These are phyloP conservation scores for Philaenus spumarius DNA, from an alignment of 1,140 invertebrate genomes.

Conservation along the genomic window DNA sequence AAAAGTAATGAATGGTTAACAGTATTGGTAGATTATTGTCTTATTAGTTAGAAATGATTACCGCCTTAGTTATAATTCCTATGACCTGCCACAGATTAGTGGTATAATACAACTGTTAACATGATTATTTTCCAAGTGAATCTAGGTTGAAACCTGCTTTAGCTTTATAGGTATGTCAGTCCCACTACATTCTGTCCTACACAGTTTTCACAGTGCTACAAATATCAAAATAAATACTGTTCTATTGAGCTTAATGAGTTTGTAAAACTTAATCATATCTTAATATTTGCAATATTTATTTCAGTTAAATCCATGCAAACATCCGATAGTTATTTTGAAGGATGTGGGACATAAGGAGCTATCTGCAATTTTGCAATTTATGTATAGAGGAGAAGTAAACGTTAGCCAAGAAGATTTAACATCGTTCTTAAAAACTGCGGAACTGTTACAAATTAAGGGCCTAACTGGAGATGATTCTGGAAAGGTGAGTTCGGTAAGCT, in stretches of 20 bases:
- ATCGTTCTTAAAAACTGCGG: conserved; percentile 75
- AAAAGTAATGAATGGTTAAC: too few relatives aligned
- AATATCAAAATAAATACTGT: neutral
- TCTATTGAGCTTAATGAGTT: neutral
- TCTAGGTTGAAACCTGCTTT: too few relatives aligned
- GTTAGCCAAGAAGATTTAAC: conserved; percentile 75
- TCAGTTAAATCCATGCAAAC: conserved; percentile 48
- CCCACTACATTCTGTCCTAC: neutral
- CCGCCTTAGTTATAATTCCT: too few relatives aligned
- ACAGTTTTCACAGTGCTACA: neutral
- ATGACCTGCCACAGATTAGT: too few relatives aligned
- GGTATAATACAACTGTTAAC: too few relatives aligned
- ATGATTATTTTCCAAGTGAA: too few relatives aligned
- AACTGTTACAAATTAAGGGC: conserved; percentile 78
- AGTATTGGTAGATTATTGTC: too few relatives aligned
- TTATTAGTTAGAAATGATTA: too few relatives aligned
- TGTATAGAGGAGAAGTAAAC: conserved; percentile 82
- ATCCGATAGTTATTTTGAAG: conserved; percentile 74
- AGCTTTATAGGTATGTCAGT: too few relatives aligned
- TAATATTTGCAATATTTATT: conserved; percentile 19
- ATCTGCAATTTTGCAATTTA: conserved; percentile 72
- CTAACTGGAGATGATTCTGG: conserved; percentile 45
- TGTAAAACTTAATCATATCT: neutral
- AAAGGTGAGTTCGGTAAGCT: too few relatives aligned
- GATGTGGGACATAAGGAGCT: conserved; percentile 69